These are phyloP conservation scores for Caenorhabditis sp. DNA, from an alignment of 2,888 invertebrate genomes.

Conservation along the genomic window DNA sequence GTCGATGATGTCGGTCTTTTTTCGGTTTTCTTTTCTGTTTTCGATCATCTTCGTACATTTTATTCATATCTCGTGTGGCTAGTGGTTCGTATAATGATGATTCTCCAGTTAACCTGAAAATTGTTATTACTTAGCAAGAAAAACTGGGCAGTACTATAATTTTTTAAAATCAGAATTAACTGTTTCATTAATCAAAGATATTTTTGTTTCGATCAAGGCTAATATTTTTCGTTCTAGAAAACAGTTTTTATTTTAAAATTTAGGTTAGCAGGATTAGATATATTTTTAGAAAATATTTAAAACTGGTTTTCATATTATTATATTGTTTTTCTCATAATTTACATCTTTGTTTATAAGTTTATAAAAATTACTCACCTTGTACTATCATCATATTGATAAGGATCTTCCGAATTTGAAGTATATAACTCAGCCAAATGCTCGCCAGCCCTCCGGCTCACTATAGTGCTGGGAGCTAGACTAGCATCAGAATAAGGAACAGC, in stretches of 20 bases:
- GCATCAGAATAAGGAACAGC: constrained; percentile 37
- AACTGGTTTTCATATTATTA: too few species aligned
- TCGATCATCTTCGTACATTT: constrained; percentile 29
- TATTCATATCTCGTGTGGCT: constrained; percentile 31
- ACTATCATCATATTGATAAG: constrained; percentile 56
- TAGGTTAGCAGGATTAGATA: too few species aligned
- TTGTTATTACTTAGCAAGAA: neutral
- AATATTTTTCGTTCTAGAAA: too few species aligned
- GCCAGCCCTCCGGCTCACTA: constrained; percentile 57
- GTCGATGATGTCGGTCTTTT: constrained; percentile 49
- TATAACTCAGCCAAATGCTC: constrained; percentile 65
- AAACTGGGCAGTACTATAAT: too few species aligned
- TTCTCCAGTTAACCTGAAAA: constrained; percentile 20
- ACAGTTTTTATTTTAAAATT: too few species aligned
- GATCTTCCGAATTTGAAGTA: constrained; percentile 63
- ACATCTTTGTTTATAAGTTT: too few species aligned
- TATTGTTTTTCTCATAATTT: too few species aligned
- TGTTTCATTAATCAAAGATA: too few species aligned
- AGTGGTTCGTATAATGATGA: constrained; percentile 50
- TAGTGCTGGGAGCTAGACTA: constrained; percentile 29
- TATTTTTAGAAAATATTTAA: too few species aligned
- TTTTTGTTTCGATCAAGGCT: too few species aligned
- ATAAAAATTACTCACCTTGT: constrained; percentile 5
- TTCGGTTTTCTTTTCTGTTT: constrained; percentile 43
- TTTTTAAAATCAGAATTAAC: too few species aligned